Base-by-base conservation (phyloP, 2,113 vertebrate species). In the Corynorhinus townsendii region DNA sequence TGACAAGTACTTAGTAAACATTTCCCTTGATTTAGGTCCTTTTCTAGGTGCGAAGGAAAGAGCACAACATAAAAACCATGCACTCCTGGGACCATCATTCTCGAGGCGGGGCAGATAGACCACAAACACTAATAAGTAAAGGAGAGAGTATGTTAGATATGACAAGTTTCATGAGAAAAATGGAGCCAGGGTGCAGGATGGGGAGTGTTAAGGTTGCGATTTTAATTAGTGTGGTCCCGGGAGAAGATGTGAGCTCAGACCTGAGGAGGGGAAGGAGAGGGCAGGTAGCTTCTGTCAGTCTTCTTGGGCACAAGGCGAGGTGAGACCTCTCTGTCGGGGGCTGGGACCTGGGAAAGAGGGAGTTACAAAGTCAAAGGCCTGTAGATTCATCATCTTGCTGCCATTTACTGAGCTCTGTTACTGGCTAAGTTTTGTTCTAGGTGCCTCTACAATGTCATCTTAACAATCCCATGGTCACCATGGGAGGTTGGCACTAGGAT, bases 41-140 rank as follows among this genome's bases (percentile, higher is more conserved):
- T 90, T 87, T 66, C 83, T 45, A 28, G 49, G 72, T 76, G 71
- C 33, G 47, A 30, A 59, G 64, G 56, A 80, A 12, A n/a, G n/a
- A n/a, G n/a, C 71, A 54, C 7, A 43, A 4, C 11, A 26, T 28
- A 56, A 87, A 90, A 71, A 49, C 15, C 49, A 40, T 49, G 40
- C 71, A 5, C 24, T 38, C 52, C 52, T 26, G 40, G 30, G 86
- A 33, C 6, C 2, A 5, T 62, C 22, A 8, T 95, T 81, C 47
- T 83, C 1, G 12, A 73, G 45, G 73, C 0, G 0, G 40, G 43
- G 43, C 24, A 85, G 81, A 59, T 4, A 40, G 49, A 28, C 24
- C n/a, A 86, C 62, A 82, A 45, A 77, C 26, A 38, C 38, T 40
- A 82, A 30, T 62, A 28, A 91, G 84, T 84, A 11, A 80, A 90